Conservation (phyloP, 2,888 invertebrate species). For the Drosophila mimica region DNA sequence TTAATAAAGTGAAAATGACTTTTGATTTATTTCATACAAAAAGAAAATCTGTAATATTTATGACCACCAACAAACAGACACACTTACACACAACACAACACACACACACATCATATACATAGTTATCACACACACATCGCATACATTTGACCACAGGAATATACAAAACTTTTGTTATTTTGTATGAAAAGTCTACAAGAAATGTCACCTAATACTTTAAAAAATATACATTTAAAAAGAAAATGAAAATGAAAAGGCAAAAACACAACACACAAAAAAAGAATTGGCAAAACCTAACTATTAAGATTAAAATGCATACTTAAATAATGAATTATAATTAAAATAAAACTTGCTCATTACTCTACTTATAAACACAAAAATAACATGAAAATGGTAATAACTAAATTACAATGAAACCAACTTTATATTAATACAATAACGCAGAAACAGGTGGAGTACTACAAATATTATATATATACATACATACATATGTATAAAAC, state of each 20-base stretch:
- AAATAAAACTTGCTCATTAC: slow-evolving; percentile 77
- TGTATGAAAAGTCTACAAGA: slow-evolving; percentile 68
- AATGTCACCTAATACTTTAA: slow-evolving; percentile 64
- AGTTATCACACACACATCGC: background rate
- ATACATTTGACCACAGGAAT: slow-evolving; percentile 33
- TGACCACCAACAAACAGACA: slow-evolving; percentile 46
- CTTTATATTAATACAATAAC: slow-evolving; percentile 58
- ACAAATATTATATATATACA: slow-evolving; percentile 63
- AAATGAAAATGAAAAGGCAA: slow-evolving; percentile 12
- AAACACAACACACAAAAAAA: slow-evolving; percentile 6
- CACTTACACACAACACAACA: slow-evolving; percentile 3
- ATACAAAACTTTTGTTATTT: slow-evolving; percentile 67
- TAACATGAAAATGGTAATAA: slow-evolving; percentile 69
- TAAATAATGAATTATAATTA: slow-evolving; percentile 72
- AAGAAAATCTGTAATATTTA: slow-evolving; percentile 38
- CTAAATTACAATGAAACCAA: slow-evolving; percentile 68
- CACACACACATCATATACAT: slow-evolving; percentile 19
- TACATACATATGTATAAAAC: slow-evolving; percentile 41
- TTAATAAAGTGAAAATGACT: slow-evolving; percentile 35
- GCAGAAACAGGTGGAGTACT: slow-evolving; percentile 59
- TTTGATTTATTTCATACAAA: slow-evolving; percentile 32
- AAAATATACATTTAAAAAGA: slow-evolving; percentile 41
- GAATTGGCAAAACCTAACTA: slow-evolving; percentile 52
- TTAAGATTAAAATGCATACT: slow-evolving; percentile 67
- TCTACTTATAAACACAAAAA: slow-evolving; percentile 68